These are phyloP conservation scores for Kryphioiulus occultus DNA, from an alignment of 2,888 invertebrate species.

Conservation along the genomic window DNA sequence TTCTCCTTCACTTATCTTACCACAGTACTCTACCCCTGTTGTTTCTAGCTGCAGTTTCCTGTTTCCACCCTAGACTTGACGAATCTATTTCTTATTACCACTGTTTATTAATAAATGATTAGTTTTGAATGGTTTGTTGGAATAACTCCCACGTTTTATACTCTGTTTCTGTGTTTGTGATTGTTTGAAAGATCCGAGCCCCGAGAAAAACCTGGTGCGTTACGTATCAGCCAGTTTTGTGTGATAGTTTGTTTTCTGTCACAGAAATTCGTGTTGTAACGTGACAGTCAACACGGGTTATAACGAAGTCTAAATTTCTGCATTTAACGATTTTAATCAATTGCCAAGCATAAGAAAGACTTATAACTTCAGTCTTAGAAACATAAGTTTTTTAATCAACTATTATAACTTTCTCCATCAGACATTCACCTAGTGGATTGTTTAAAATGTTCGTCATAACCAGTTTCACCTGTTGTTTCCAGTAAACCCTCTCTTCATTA, in stretches of 20 bases:
- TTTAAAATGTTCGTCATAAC: not conserved
- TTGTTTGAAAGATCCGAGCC: not conserved
- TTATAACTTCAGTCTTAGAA: too few relatives aligned
- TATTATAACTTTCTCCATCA: too few relatives aligned
- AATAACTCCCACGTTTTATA: not conserved
- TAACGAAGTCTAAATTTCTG: not conserved
- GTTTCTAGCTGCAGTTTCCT: not conserved
- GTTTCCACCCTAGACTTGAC: not conserved
- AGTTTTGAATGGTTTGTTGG: not conserved
- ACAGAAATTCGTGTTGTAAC: not conserved
- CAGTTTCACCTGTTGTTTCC: not conserved
- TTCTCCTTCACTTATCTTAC: not conserved
- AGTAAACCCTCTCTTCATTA: not conserved
- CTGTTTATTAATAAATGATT: conserved; percentile 12
- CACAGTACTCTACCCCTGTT: not conserved
- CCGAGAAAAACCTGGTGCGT: not conserved
- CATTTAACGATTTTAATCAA: not conserved
- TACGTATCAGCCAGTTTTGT: not conserved
- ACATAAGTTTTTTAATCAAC: too few relatives aligned
- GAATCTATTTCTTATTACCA: not conserved
- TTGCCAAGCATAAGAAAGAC: too few relatives aligned
- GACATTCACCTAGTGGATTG: not conserved
- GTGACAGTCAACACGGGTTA: not conserved
- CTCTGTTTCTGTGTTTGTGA: not conserved
- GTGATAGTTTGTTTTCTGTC: not conserved